Evolutionary conservation across 2,113 vertebrate genomes (phyloP), one percentile per base, ranked within the genome.

Genomic region (Opisthocomus hoazin): DNA sequence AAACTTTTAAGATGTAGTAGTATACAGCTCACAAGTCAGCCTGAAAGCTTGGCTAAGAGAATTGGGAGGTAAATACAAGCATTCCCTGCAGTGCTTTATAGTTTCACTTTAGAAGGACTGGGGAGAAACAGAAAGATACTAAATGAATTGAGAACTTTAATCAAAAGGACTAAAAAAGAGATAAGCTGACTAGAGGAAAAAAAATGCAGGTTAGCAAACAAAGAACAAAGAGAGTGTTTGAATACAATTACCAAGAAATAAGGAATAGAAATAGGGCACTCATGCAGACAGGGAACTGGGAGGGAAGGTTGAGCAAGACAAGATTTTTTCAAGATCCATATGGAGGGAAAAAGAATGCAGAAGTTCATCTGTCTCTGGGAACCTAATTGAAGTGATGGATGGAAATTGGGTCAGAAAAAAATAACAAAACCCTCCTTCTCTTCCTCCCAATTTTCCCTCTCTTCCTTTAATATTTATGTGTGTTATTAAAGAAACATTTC

Each of bases 161-260:
- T 97, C 97, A 97, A 97, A 97, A 97, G 96, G 87, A 96, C 95
- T 96, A 95, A 97, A 97, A 96, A 96, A 96, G 93, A 95, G 96
- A 96, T 97, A 97, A 97, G 96, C 92, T 97, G 97, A 96, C 92
- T 94, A 92, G 92, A 93, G 77, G 27, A 79, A 86, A 94, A 90
- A 89, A 94, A 92, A 92, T 73, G 91, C 93, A 93, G 94, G 97
- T 97, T 96, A 97, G 97, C 93, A 97, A 97, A 96, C 87, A 97
- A 97, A 97, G 94, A 97, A 97, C 91, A 97, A 97, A 97, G 94
- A 81, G 93, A 96, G 93, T 95, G 87, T 97, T 97, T 97, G 96
- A 97, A 97, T 97, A 97, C 95, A 97, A 96, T 97, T 97, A 97
- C 85, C 79, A 97, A 96, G 96, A 94, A 97, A 94, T 94, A 94